Base-by-base conservation (phyloP, 2,113 vertebrate species). In the Bos indicus region DNA sequence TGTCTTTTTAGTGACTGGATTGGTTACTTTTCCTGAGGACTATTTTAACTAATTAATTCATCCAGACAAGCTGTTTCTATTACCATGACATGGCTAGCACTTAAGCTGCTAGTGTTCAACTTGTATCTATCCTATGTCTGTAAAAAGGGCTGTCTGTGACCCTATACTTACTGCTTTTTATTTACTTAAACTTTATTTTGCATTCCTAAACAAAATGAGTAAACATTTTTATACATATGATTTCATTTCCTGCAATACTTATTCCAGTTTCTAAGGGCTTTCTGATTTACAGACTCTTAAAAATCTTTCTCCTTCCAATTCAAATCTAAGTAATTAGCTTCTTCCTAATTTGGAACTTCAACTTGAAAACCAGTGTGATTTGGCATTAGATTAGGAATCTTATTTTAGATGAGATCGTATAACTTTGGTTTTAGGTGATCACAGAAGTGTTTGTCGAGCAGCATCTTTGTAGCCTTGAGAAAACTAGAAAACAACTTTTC, bases 401-500 rank as follows among this genome's bases (percentile, higher is more conserved):
- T 81, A n/a, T 97, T 98, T 95, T 96, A 80, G 81, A 78, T 97
- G 97, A 97, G 64, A 84, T 97, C 12, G 43, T 86, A 30, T 81
- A 95, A 26, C 62, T 90, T 94, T 17, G 62, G 52, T n/a, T 97
- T 80, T 60, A 74, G 60, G 59, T 97, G 62, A 3, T 87, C 87
- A 64, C 81, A 57, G 92, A 85, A 59, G 15, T 94, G 36, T 96
- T 80, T 71, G 48, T 94, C n/a, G 6, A 96, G n/a, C 64, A 8
- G 46, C 85, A 78, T 51, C 67, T 96, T 93, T 77, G 88, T 56
- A 82, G 36, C 6, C 3, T 57, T 90, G 96, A 98, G 71, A 74
- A 90, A 94, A 88, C 46, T 98, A 95, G 96, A 98, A 98, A 98
- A 91, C 64, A 93, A 62, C 60, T 97, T 97, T 98, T 84, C 88